Percentiles rank a stretch among this genome's conserved stretches.
These are phyloP conservation scores for Craniophora ligustri DNA, from an alignment of 2,888 invertebrate genomes.

Conservation along the genomic window DNA sequence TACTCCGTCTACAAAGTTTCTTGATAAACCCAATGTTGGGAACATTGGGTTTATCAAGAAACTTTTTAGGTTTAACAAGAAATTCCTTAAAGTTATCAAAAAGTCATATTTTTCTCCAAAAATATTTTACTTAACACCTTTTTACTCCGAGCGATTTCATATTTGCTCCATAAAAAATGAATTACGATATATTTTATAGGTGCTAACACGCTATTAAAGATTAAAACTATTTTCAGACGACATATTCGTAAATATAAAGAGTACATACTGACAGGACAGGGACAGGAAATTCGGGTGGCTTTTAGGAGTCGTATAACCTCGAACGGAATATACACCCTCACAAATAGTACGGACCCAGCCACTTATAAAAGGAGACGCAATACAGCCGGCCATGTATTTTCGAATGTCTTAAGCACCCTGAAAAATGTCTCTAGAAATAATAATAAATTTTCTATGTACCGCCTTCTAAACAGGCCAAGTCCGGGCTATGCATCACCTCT, in stretches of 20 bases:
- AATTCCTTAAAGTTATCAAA: background rate
- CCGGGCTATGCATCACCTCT: conserved; percentile 69
- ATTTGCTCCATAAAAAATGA: conserved; percentile 43
- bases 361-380: conserved; percentile 38
- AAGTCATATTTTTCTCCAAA: background rate
- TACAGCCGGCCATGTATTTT: conserved; percentile 52
- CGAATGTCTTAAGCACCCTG: conserved; percentile 46
- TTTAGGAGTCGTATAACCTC: conserved; percentile 50
- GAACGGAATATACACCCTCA: conserved; percentile 48
- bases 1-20: background rate
- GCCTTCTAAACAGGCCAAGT: conserved; percentile 68
- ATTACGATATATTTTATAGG: conserved; percentile 45
- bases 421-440: conserved; percentile 41
- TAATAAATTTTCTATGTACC: conserved; percentile 51
- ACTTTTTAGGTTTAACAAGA: too few relatives aligned
- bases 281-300: conserved; percentile 49
- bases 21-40: too few relatives aligned
- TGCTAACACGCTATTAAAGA: conserved; percentile 50
- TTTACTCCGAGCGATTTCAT: background rate
- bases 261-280: conserved; percentile 50
- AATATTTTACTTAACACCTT: background rate
- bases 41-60: too few relatives aligned
- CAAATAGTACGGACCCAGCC: conserved; percentile 43
- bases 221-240: conserved; percentile 50
- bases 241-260: conserved; percentile 46